These are phyloP conservation scores for Apodemia mormo DNA, from an alignment of 2,888 invertebrate species.

Conservation along the genomic window DNA sequence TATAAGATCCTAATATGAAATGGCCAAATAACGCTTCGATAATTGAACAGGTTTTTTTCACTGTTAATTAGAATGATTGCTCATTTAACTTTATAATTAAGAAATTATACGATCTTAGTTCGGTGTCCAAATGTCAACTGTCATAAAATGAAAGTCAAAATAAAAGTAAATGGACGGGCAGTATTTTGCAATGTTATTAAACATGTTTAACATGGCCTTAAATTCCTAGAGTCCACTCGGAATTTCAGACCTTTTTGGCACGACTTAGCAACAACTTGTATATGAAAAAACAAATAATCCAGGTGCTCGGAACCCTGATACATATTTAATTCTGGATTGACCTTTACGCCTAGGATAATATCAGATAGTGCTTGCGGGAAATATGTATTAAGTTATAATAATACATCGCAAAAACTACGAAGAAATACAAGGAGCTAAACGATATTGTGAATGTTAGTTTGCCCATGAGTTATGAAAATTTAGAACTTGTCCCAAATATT, in stretches of 20 bases:
- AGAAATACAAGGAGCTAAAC: constrained; percentile 7
- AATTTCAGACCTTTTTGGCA: background rate
- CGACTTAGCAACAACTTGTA: background rate
- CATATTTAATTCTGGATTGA: constrained; percentile 13
- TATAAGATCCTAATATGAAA: too few species aligned
- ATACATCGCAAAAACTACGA: constrained; percentile 17
- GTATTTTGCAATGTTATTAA: too few species aligned
- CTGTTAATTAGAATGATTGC: too few species aligned
- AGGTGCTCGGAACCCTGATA: constrained; percentile 11
- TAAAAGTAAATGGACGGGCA: too few species aligned
- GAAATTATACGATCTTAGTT: too few species aligned
- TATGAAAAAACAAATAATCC: constrained; percentile 4
- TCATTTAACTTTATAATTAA: too few species aligned
- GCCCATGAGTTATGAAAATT: background rate
- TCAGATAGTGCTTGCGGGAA: constrained; percentile 7
- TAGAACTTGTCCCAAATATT: background rate
- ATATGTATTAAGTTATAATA: constrained; percentile 25
- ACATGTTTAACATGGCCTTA: too few species aligned
- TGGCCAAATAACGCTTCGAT: too few species aligned
- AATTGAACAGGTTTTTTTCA: too few species aligned
- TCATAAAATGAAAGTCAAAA: too few species aligned
- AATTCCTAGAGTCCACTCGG: background rate
- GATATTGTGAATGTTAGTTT: constrained; percentile 15
- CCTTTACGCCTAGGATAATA: constrained; percentile 12
- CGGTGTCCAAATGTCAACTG: too few species aligned